A percentile compares a stretch with the other conserved stretches of the same genome.
These are phyloP conservation scores for Horisme vitalbata DNA, from an alignment of 2,888 invertebrate species.

Conservation along the genomic window DNA sequence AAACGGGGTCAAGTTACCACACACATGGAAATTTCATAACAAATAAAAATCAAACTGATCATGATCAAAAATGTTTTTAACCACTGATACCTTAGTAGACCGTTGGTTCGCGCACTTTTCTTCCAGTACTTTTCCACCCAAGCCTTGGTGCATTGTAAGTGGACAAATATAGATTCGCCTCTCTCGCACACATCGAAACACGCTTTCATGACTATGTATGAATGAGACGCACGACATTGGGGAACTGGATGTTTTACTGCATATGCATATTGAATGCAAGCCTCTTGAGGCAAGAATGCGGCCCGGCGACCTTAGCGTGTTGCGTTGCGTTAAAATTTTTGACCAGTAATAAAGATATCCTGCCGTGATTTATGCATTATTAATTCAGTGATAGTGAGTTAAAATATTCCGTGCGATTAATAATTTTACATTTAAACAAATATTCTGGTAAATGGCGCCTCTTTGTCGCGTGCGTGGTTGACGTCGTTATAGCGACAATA, in stretches of 20 bases:
- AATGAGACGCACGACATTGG: slow-evolving; percentile 28
- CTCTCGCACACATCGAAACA: slow-evolving; percentile 37
- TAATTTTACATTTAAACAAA: slow-evolving; percentile 38
- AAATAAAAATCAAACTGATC: no score
- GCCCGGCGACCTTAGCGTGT: slow-evolving; percentile 15
- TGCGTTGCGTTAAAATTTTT: slow-evolving; percentile 7
- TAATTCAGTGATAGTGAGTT: slow-evolving; percentile 1
- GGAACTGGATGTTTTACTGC: slow-evolving; percentile 26
- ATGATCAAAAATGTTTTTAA: slow-evolving; percentile 50
- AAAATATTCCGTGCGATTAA: slow-evolving; percentile 26
- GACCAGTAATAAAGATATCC: slow-evolving; percentile 5
- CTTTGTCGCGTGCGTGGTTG: slow-evolving; percentile 40
- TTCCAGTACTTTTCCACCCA: slow-evolving; percentile 70
- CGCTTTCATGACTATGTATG: slow-evolving; percentile 24
- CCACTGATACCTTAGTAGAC: slow-evolving; percentile 39
- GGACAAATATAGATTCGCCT: slow-evolving; percentile 42
- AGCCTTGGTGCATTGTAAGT: slow-evolving; percentile 47
- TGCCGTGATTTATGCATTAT: slow-evolving; percentile 7
- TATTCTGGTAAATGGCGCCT: slow-evolving; percentile 52
- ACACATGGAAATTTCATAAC: no score
- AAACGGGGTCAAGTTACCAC: not conserved
- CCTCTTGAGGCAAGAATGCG: slow-evolving; percentile 25
- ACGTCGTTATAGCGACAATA: slow-evolving; percentile 17
- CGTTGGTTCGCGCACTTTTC: slow-evolving; percentile 53
- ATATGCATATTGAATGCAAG: slow-evolving; percentile 27